Evolutionary conservation across 2,888 invertebrate species (phyloP), one percentile per base, ranked within the genome.

Genomic region (Steinernema scapterisci): DNA sequence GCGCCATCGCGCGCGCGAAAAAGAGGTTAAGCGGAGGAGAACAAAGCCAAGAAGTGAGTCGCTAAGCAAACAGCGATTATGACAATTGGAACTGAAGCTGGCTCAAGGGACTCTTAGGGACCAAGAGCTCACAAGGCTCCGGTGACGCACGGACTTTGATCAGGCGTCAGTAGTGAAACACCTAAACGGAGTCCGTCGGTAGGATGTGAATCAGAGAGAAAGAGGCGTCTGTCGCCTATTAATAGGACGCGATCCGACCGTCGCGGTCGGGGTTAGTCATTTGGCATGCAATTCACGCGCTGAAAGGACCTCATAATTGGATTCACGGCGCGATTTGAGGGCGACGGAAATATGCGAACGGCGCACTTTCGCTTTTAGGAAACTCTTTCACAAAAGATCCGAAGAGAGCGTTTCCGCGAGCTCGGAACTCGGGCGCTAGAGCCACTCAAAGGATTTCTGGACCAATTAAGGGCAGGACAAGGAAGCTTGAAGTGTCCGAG

Each of bases 1-100:
- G 63, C 63, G 21, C 21, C 13, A n/a, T 16, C n/a, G 38, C 38
- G 48, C 48, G 48, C 52, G 52, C 52, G 52, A 38, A 38, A 38
- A 31, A 38, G 25, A 27, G 25, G 63, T 63, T 63, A 31, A 25
- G 63, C 27, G 13, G 21, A 16, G 11, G 54, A 54, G 63, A 63
- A 63, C 31, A 63, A 63, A 63, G 31, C 27, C 16, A 3, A 2
- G 19, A 48, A 48, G 16, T 48, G 48, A 48, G 48, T 48, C 48
- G 63, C 25, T 54, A 13, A 63, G 63, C 38, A 63, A 63, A 63
- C 63, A 63, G n/a, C 13, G 63, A 25, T 54, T 63, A 63, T 31
- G 63, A 63, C 63, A 63, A 31, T 25, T 63, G 63, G 63, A 25
- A 63, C 38, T 31, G 11, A 38, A 38, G 38, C 38, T 38, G 38